These are phyloP conservation scores for Burhinus oedicnemus DNA, from an alignment of 2,113 vertebrate species.

Conservation along the genomic window DNA sequence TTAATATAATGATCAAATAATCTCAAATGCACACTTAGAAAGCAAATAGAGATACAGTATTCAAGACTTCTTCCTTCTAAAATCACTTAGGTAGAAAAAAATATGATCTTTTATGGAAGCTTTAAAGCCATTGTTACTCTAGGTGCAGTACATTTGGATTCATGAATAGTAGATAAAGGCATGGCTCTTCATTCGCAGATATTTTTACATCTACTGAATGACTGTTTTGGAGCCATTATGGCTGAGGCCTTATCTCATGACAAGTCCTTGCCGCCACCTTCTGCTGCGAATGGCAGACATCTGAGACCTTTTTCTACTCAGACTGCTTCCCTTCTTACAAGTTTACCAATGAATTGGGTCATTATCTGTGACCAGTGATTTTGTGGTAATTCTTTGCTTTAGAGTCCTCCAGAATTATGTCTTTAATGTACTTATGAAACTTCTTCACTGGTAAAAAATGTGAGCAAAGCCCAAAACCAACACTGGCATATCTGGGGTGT, in stretches of 20 bases:
- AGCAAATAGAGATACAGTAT: not conserved
- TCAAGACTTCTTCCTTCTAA: not conserved
- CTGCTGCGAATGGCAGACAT: not conserved
- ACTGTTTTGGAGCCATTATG: not conserved
- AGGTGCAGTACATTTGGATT: not conserved
- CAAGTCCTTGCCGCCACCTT: not conserved
- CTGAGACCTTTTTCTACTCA: not conserved
- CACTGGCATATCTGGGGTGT: not conserved
- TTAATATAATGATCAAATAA: not conserved
- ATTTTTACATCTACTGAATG: not conserved
- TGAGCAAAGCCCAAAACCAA: constrained; percentile 40
- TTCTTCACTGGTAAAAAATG: constrained; percentile 42
- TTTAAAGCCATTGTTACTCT: not conserved
- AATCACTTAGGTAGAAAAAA: not conserved
- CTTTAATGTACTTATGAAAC: constrained; percentile 2
- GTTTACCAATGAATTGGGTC: not conserved
- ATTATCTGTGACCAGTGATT: not conserved
- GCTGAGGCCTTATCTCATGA: not conserved
- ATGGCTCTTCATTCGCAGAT: not conserved
- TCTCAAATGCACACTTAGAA: not conserved
- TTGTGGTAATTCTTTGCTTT: not conserved
- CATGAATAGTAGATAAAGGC: not conserved
- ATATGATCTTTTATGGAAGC: not conserved
- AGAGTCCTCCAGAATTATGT: not conserved
- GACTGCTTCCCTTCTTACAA: not conserved